These are phyloP conservation scores for Achroia grisella DNA, from an alignment of 1,140 invertebrate species.

Conservation along the genomic window DNA sequence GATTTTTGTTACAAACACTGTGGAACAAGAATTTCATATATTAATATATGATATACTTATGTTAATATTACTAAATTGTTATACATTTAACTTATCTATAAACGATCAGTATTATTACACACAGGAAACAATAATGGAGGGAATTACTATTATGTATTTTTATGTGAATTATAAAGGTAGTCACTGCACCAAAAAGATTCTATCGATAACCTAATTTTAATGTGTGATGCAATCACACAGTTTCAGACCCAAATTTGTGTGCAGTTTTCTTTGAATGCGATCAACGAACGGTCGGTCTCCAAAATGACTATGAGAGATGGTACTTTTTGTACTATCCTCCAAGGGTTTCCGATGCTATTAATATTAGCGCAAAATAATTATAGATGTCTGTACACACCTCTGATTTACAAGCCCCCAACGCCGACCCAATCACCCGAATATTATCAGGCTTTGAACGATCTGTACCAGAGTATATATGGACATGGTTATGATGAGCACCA, in stretches of 20 bases:
- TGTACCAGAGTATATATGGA: conserved; percentile 42
- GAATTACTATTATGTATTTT: too few species aligned
- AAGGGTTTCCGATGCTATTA: conserved; percentile 49
- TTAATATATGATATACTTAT: too few species aligned
- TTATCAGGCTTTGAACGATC: conserved; percentile 47
- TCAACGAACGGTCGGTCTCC: background rate
- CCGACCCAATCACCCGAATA: conserved; percentile 54
- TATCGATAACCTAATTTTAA: background rate
- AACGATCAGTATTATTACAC: too few species aligned
- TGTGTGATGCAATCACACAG: background rate
- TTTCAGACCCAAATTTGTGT: background rate
- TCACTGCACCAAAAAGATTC: background rate
- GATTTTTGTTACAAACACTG: too few species aligned
- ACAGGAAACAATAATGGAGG: too few species aligned
- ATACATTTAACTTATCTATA: too few species aligned
- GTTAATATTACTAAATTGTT: too few species aligned
- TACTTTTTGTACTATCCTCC: conserved; percentile 48
- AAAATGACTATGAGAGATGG: conserved; percentile 36
- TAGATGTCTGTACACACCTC: conserved; percentile 48
- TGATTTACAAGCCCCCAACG: conserved; percentile 50
- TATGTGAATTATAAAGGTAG: too few species aligned
- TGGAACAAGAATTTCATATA: too few species aligned
- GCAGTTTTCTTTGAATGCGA: background rate
- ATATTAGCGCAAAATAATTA: conserved; percentile 55
- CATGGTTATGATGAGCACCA: conserved; percentile 18